Conservation (phyloP, 2,113 vertebrate genomes). For the Chitala chitala region DNA sequence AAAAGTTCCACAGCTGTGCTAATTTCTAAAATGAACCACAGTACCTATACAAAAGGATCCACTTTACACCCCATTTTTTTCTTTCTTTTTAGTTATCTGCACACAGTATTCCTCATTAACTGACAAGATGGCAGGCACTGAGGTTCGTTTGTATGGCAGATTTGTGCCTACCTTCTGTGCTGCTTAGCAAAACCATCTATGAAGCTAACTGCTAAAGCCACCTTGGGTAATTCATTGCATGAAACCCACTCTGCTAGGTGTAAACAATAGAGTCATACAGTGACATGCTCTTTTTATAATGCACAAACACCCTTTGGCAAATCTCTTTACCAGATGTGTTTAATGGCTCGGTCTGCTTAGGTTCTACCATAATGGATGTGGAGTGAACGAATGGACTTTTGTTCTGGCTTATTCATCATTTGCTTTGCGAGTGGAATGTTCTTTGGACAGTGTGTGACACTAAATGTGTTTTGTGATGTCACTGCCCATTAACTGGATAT, state of each 20-base stretch:
- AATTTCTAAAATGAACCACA: no score
- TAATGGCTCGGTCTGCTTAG: neutral
- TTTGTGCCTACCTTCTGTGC: neutral
- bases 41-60: no score
- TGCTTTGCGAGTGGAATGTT: neutral
- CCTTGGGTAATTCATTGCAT: neutral
- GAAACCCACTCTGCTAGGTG: neutral
- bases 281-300: neutral
- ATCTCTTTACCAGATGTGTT: neutral
- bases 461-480: neutral
- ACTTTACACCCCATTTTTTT: no score
- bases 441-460: neutral
- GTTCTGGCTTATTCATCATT: conserved; percentile 8
- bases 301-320: neutral
- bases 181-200: neutral
- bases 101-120: neutral
- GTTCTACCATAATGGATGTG: neutral
- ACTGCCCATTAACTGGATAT: neutral
- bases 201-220: neutral
- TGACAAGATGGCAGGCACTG: neutral
- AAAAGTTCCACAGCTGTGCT: no score
- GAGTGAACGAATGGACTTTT: neutral
- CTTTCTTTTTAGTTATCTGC: no score
- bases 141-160: no score
- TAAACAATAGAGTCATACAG: no score